Evolutionary conservation across 2,797 vertebrate genomes (phyloP).

Genomic region (Chaunax sp.): DNA sequence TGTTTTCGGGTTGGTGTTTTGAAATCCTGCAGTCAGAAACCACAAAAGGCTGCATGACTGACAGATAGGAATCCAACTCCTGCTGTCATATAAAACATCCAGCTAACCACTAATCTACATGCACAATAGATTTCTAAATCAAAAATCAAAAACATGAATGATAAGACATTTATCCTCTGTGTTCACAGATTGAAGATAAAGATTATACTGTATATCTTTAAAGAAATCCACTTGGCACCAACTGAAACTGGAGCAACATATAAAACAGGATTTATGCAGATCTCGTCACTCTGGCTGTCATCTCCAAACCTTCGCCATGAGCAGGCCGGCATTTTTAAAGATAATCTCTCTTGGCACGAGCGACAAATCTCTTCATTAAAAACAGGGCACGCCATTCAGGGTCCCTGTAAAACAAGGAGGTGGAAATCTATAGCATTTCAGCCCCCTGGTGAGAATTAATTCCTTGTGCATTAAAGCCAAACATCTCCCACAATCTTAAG

Average conservation of each 20-base stretch:
- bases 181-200: conserved; percentile 24
- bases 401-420: conserved; percentile 47
- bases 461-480: conserved; percentile 63
- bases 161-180: conserved; percentile 52
- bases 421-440: conserved; percentile 58
- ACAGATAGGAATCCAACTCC: conserved; percentile 31
- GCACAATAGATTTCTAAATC: conserved; percentile 8
- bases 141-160: conserved; percentile 29
- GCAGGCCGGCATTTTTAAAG: conserved; percentile 64
- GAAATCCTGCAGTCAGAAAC: conserved; percentile 53
- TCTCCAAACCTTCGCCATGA: conserved; percentile 40
- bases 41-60: conserved; percentile 18
- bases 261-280: conserved; percentile 61
- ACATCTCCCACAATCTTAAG: conserved; percentile 54
- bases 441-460: conserved; percentile 63
- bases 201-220: conserved; percentile 39
- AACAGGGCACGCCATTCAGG: conserved; percentile 50
- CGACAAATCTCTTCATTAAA: conserved; percentile 69
- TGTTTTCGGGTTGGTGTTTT: conserved; percentile 53
- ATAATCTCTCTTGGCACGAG: conserved; percentile 69
- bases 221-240: conserved; percentile 47
- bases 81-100: conserved; percentile 33
- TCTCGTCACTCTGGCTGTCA: conserved; percentile 49
- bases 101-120: conserved; percentile 3
- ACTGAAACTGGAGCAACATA: conserved; percentile 32